Conservation (phyloP, 2,797 vertebrate genomes). For the Argya squamiceps region DNA sequence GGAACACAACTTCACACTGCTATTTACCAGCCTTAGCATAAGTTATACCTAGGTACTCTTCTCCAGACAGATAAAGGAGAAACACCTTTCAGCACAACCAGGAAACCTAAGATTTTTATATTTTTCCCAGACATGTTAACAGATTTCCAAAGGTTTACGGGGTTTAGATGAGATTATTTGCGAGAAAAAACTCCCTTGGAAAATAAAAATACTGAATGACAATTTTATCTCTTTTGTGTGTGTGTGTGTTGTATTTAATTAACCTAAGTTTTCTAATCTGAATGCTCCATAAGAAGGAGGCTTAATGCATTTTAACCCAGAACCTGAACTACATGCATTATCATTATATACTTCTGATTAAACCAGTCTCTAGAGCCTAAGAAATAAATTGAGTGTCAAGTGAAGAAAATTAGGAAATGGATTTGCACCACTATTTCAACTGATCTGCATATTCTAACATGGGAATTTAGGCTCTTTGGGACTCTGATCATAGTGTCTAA, state of each 20-base stretch:
- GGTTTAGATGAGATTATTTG: not conserved
- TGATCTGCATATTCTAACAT: not conserved
- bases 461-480: not conserved
- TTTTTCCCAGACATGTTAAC: not conserved
- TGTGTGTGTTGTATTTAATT: not conserved
- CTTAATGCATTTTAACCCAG: conserved; percentile 1
- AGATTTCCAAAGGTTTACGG: not conserved
- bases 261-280: not conserved
- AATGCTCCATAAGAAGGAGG: not conserved
- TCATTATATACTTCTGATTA: conserved; percentile 32
- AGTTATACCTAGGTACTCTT: not conserved
- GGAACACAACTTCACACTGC: not conserved
- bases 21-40: not conserved
- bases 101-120: not conserved
- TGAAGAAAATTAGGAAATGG: conserved; percentile 20
- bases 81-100: not conserved
- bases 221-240: not conserved
- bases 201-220: not conserved
- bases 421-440: not conserved
- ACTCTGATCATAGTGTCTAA: not conserved
- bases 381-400: conserved; percentile 29
- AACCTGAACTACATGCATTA: not conserved
- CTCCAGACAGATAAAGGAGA: not conserved
- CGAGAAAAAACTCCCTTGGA: not conserved
- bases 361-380: not conserved